These are phyloP conservation scores for Polydesmus complanatus DNA, from an alignment of 2,888 invertebrate genomes.

Conservation along the genomic window DNA sequence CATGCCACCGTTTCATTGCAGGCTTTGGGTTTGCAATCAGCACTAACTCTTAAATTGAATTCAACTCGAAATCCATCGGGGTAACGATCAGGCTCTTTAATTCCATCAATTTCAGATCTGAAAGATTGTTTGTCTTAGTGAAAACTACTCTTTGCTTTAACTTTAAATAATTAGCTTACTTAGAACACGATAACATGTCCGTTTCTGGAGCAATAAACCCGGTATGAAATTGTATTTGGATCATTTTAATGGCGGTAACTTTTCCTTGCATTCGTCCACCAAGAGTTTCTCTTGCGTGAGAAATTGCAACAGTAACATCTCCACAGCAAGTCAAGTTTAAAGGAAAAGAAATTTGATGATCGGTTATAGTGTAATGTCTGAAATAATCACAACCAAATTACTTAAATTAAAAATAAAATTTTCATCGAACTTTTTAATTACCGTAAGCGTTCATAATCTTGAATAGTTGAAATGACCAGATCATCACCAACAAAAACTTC, in stretches of 20 bases:
- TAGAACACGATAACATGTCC: constrained; percentile 56
- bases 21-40: constrained; percentile 40
- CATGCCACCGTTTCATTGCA: constrained; percentile 19
- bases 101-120: constrained; percentile 64
- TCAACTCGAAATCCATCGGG: constrained; percentile 53
- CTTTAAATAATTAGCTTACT: constrained; percentile 32
- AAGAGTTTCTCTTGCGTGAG: constrained; percentile 74
- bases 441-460: constrained; percentile 81
- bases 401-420: not conserved
- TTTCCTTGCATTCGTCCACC: constrained; percentile 46
- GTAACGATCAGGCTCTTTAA: constrained; percentile 47
- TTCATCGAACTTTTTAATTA: constrained; percentile 18
- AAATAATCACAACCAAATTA: constrained; percentile 27
- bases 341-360: constrained; percentile 42
- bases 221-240: constrained; percentile 76
- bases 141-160: not conserved
- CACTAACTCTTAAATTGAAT: constrained; percentile 55
- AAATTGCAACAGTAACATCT: constrained; percentile 66
- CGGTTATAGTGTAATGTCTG: constrained; percentile 34
- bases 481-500: constrained; percentile 83
- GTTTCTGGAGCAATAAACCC: constrained; percentile 65
- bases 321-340: constrained; percentile 66
- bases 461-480: constrained; percentile 61
- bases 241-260: constrained; percentile 59
- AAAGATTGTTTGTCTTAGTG: not conserved